Evolutionary conservation across 2,888 invertebrate genomes (phyloP), one percentile per base, ranked within the genome.

Genomic region (Chrysotoxum bicinctum): DNA sequence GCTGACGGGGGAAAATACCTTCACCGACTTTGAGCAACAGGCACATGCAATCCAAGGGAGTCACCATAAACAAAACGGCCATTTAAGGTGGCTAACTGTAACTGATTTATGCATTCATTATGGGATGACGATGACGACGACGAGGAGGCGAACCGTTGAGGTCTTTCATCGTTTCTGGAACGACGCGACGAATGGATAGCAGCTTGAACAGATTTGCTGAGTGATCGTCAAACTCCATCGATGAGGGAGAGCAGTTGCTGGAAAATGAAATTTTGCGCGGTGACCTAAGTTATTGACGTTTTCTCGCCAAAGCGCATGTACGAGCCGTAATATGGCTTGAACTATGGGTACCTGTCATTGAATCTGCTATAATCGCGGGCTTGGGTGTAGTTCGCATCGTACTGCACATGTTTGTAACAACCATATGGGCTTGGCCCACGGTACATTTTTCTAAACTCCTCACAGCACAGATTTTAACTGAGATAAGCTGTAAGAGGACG

Each of bases 71-170:
- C 56, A 40, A 64, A 64, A 64, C 64, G 48, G n/a, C 80, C 85
- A 81, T 76, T 77, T 81, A 48, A 48, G 81, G 85, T 73, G 85
- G 69, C 73, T 64, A 77, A 81, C 73, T 77, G 85, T 56, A 64
- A 69, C 80, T 85, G 85, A 81, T 81, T 85, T 85, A 85, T 85
- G 76, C 72, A 85, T 80, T 76, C 58, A 56, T 73, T 50, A 66
- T 66, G 2, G 75, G 74, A 79, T 69, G 64, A 60, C 23, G 37
- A 52, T 19, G 12, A 43, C 48, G 40, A 60, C 54, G 37, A 68
- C 56, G 37, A 23, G 3, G 19, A 30, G 1, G 9, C 26, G 7
- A 26, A 26, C 1, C 32, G 66, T 50, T 16, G 37, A 43, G 1
- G 58, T 73, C 52, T 48, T 62, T 54, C n/a, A 40, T 62, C 45